Conservation (phyloP, 1,140 invertebrate species). For the Drosophila micromelanica region DNA sequence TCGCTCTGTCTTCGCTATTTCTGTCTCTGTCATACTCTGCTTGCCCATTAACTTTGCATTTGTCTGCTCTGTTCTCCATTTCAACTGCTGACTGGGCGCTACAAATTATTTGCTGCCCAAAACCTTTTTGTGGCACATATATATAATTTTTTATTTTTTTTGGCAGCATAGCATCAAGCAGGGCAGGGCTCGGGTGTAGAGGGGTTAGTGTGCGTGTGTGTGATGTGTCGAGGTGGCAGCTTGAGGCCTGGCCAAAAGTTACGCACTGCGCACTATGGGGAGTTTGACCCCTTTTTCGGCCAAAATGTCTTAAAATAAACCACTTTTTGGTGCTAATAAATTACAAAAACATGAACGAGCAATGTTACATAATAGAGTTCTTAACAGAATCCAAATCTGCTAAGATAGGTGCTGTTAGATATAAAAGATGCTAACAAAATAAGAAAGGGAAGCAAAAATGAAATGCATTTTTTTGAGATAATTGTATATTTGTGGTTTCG, state of each 20-base stretch:
- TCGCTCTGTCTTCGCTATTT: neutral
- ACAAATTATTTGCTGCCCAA: slow-evolving; percentile 26
- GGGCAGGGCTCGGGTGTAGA: neutral
- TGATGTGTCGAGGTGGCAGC: slow-evolving; percentile 28
- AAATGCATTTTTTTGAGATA: no score
- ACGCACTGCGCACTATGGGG: slow-evolving; percentile 65
- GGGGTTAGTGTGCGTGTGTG: slow-evolving; percentile 3
- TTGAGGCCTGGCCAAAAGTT: slow-evolving; percentile 62
- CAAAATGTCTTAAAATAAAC: no score
- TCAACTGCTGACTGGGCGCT: slow-evolving; percentile 51
- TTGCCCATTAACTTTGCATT: slow-evolving; percentile 47
- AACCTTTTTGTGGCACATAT: slow-evolving; percentile 33
- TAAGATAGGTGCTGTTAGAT: no score
- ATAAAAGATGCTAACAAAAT: no score
- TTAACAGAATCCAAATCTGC: no score
- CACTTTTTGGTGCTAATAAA: no score
- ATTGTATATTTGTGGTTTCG: neutral
- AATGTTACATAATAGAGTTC: no score
- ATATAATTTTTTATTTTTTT: slow-evolving; percentile 18
- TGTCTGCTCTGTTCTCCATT: slow-evolving; percentile 28
- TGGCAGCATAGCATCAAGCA: slow-evolving; percentile 25
- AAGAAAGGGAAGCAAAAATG: no score
- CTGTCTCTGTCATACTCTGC: slow-evolving; percentile 16
- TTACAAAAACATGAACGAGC: no score
- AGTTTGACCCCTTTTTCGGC: slow-evolving; percentile 23